Base-by-base conservation (phyloP, 2,797 vertebrate genomes). In the Lepilemur ruficaudatus region DNA sequence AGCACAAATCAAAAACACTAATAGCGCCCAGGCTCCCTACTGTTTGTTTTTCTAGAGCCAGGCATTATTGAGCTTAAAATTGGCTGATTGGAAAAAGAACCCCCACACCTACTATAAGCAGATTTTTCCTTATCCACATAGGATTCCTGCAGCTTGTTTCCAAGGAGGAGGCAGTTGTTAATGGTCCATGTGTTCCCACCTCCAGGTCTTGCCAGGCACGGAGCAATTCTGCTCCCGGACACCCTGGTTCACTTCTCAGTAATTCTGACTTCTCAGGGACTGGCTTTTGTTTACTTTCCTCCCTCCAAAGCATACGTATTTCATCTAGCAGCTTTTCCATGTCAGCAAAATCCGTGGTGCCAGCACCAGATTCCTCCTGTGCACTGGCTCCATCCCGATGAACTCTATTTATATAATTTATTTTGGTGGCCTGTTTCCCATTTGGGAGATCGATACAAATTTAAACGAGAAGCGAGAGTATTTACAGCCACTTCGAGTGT, bases 341-440 rank as follows among this genome's bases (percentile, higher is more conserved):
- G 88, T 88, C 91, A 96, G 95, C 98, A 96, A 93, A 98, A 97
- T 83, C 96, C 81, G 75, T 61, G 79, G 83, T 83, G 78, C 97
- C 79, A 79, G 92, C 46, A 93, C 79, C 96, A 86, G 87, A 95
- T 96, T 97, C 93, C 92, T 96, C 92, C 94, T 32, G 5, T 22
- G 89, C 92, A 30, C 81, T 73, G 87, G 94, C 95, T 1, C 91
- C 80, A 5, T 95, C 96, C 97, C 97, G 97, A 98, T 98, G 97
- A 98, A 97, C 95, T 98, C 96, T 95, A 97, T 98, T 98, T 97
- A 91, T 92, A 59, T 97, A 89, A 98, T 98, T 98, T 98, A 98
- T 98, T 98, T 98, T 97, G 78, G 89, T 94, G 90, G 94, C 97
- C 95, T 98, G 92, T 95, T 98, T 98, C 96, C 95, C 86, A 95